These are phyloP conservation scores for Corapipo altera DNA, from an alignment of 2,113 vertebrate genomes.

Conservation along the genomic window DNA sequence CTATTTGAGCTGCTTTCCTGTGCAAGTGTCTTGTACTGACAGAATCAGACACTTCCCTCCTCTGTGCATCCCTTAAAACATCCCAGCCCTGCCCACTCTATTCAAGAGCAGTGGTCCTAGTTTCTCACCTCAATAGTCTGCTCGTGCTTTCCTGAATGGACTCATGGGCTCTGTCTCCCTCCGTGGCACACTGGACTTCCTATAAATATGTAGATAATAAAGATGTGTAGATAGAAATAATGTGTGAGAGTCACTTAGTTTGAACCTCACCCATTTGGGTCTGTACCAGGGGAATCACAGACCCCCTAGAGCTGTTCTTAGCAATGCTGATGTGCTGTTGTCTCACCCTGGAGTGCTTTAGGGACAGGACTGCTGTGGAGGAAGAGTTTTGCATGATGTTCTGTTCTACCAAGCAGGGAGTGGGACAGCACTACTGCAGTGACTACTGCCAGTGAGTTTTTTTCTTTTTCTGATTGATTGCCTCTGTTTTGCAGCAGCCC, in stretches of 20 bases:
- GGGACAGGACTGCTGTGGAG: not conserved
- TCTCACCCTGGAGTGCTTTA: not conserved
- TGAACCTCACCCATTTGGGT: not conserved
- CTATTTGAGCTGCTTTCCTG: not conserved
- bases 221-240: not conserved
- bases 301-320: not conserved
- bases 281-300: not conserved
- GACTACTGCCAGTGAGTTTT: not conserved
- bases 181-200: not conserved
- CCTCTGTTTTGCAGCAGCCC: conserved; percentile 81
- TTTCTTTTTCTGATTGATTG: not conserved
- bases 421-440: not conserved
- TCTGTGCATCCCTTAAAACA: not conserved
- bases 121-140: not conserved
- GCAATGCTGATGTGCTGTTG: not conserved
- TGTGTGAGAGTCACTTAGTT: not conserved
- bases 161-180: not conserved
- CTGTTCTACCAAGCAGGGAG: not conserved
- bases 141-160: not conserved
- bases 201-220: not conserved
- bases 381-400: not conserved
- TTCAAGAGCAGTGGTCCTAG: not conserved
- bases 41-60: not conserved
- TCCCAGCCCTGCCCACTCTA: not conserved
- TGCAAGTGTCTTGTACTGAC: not conserved